These are phyloP conservation scores for Agrochola lychnidis DNA, from an alignment of 2,888 invertebrate species.

Conservation along the genomic window DNA sequence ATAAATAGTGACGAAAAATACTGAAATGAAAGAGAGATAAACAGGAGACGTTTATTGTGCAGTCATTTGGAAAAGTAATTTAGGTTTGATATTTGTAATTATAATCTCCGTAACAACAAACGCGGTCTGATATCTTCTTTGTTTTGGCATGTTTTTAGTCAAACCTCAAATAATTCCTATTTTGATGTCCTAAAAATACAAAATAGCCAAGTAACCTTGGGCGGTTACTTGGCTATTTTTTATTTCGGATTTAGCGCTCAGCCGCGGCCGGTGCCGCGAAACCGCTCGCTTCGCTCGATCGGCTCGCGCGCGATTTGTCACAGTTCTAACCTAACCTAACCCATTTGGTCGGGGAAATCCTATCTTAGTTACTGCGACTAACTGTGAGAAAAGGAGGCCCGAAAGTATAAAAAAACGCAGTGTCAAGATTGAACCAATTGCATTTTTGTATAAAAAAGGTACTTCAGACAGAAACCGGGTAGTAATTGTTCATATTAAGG, in stretches of 20 bases:
- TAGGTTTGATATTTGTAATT: slow-evolving; percentile 12
- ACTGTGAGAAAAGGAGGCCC: background rate
- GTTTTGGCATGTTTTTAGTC: background rate
- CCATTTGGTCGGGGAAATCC: background rate
- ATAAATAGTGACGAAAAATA: slow-evolving; percentile 67
- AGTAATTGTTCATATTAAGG: background rate
- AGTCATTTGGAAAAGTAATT: slow-evolving; percentile 27
- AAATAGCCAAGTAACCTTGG: too few relatives aligned
- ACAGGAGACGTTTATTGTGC: slow-evolving; percentile 35
- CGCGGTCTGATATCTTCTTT: background rate
- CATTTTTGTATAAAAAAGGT: background rate
- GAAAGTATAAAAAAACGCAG: background rate
- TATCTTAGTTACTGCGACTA: background rate
- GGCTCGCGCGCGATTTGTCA: too few relatives aligned
- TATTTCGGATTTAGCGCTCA: background rate
- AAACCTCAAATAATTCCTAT: background rate
- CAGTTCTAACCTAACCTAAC: background rate
- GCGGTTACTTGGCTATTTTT: too few relatives aligned
- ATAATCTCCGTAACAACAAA: background rate
- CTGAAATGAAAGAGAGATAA: slow-evolving; percentile 40
- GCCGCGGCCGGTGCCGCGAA: background rate
- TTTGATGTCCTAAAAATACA: background rate
- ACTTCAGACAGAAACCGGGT: background rate
- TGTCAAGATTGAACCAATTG: background rate
- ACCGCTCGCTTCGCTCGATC: background rate